Conservation (phyloP, 2,888 invertebrate genomes). For the Protonemura montana region DNA sequence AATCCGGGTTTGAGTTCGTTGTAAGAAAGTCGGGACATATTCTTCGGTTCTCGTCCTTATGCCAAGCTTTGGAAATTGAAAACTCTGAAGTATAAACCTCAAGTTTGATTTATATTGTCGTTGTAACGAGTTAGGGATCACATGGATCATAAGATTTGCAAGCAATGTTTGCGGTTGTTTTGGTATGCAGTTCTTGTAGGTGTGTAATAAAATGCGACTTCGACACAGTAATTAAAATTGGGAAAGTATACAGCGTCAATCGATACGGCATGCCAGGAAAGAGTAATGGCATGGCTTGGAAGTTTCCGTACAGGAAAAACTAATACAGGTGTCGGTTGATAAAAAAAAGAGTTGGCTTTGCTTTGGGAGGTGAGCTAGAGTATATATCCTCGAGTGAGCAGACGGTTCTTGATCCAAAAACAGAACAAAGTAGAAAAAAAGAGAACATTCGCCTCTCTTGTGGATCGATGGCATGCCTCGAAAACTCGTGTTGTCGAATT, state of each 20-base stretch:
- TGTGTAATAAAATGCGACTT: neutral
- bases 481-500: neutral
- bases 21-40: neutral
- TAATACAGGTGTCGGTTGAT: neutral
- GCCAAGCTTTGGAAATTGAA: neutral
- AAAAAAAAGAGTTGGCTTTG: neutral
- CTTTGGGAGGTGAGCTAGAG: neutral
- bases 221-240: neutral
- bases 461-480: neutral
- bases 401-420: neutral
- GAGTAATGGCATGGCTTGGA: neutral
- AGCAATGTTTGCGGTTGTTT: neutral
- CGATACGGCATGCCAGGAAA: no score
- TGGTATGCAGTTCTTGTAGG: neutral
- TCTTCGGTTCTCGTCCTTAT: neutral
- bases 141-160: neutral
- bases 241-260: neutral
- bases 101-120: neutral
- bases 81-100: neutral
- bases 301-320: neutral
- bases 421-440: neutral
- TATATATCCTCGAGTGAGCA: neutral
- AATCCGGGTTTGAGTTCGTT: neutral
- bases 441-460: neutral
- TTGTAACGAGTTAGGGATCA: neutral